A percentile compares a stretch with the other conserved stretches of the same genome.
Conservation (phyloP, 2,113 vertebrate genomes). For the Pseudopodoces humilis region DNA sequence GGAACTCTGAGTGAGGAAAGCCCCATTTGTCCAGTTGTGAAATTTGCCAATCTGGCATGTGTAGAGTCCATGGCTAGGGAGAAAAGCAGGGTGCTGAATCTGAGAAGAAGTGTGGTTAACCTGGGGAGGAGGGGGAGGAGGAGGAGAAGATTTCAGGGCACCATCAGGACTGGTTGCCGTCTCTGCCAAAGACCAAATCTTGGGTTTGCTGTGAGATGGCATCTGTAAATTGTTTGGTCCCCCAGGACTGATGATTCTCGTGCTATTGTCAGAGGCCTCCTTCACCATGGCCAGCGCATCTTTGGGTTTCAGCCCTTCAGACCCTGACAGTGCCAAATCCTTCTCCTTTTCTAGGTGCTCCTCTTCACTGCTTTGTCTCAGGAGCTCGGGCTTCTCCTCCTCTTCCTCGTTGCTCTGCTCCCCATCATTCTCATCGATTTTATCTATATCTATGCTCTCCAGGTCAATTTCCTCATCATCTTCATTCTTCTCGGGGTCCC, state of each 20-base stretch:
- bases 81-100: slow-evolving; percentile 94
- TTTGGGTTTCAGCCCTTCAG: slow-evolving; percentile 85
- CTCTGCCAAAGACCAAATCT: slow-evolving; percentile 99
- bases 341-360: slow-evolving; percentile 80
- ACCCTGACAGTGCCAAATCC: slow-evolving; percentile 78
- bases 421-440: slow-evolving; percentile 94
- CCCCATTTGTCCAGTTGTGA: slow-evolving; percentile 98
- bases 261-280: slow-evolving; percentile 83
- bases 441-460: slow-evolving; percentile 99
- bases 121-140: slow-evolving; percentile 76
- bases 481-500: slow-evolving; percentile 91
- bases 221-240: slow-evolving; percentile 83
- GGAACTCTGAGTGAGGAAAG: slow-evolving; percentile 94
- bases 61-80: slow-evolving; percentile 98
- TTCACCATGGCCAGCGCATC: slow-evolving; percentile 81
- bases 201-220: slow-evolving; percentile 90
- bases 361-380: slow-evolving; percentile 72
- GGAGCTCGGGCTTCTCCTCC: slow-evolving; percentile 86
- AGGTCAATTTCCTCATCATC: slow-evolving; percentile 98
- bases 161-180: slow-evolving; percentile 95
- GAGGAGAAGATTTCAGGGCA: slow-evolving; percentile 86
- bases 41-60: slow-evolving; percentile 99
- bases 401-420: slow-evolving; percentile 97
- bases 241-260: slow-evolving; percentile 82
- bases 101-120: slow-evolving; percentile 80